Base-by-base conservation (phyloP, 1,140 invertebrate species). In the Drosophila littoralis region DNA sequence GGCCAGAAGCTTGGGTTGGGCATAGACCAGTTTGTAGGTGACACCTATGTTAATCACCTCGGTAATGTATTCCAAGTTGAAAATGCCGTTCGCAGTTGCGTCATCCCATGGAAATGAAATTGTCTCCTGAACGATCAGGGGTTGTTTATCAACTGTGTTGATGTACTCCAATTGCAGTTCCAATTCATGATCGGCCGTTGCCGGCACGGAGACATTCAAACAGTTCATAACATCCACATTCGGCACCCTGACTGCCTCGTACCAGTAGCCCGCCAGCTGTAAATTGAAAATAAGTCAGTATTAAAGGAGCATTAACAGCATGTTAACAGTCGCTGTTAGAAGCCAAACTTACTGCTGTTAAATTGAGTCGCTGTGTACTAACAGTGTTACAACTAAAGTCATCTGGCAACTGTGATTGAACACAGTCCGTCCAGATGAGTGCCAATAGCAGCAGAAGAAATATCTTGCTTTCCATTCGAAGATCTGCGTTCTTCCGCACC, bases 191-290 rank as follows among this genome's bases (percentile, higher is more conserved):
- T 15, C 33, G 6, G 32, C 12, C 6, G 13, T 61, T 0, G 15
- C 35, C 2, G 80, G 81, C 7, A 83, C 77, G 0, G 81, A 79
- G 6, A 83, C 73, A 70, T 83, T 83, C 1, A 83, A 54, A 4
- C 81, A 83, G 10, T 65, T 36, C 15, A 83, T 32, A 1, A 71
- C 80, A 36, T 68, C 54, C n/a, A 33, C 40, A 40, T 63, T 73
- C 15, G 80, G 80, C 8, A 51, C 72, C 22, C 80, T 63, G 6
- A 54, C 76, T 12, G 64, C 54, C 36, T 83, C 80, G 22, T 73
- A 83, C 80, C 80, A 83, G 36, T 60, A 46, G 6, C 80, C 80
- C 9, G 71, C 48, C 6, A 83, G 12, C 80, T 82, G 9, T 2
- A 4, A 6, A 13, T 10, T 1, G 32, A 33, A n/a, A 33, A 10